Evolutionary conservation across 2,113 vertebrate genomes (phyloP).

Genomic region (Mus musculus): GRCm39 chr11:110780501-110781000

Average conservation of each 20-base stretch:
- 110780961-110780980: constrained; percentile 69
- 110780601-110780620: neutral
- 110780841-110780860: constrained; percentile 77
- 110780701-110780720: constrained; percentile 76
- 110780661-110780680: neutral
- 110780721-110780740: constrained; percentile 68
- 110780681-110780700: constrained; percentile 42
- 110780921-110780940: constrained; percentile 19
- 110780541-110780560: constrained; percentile 16
- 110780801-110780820: constrained; percentile 76
- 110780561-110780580: neutral
- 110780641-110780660: constrained; percentile 35
- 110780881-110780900: constrained; percentile 40
- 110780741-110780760: constrained; percentile 59
- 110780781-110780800: constrained; percentile 76
- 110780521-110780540: neutral
- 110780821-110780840: constrained; percentile 76
- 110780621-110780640: neutral
- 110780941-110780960: constrained; percentile 77
- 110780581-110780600: neutral
- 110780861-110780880: constrained; percentile 64
- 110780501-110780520: neutral
- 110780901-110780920: neutral
- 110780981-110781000: constrained; percentile 65
- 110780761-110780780: constrained; percentile 47